A percentile compares a stretch with the other conserved stretches of the same genome.
Evolutionary conservation across 2,888 invertebrate genomes (phyloP).

Genomic region (Beris chalybata): DNA sequence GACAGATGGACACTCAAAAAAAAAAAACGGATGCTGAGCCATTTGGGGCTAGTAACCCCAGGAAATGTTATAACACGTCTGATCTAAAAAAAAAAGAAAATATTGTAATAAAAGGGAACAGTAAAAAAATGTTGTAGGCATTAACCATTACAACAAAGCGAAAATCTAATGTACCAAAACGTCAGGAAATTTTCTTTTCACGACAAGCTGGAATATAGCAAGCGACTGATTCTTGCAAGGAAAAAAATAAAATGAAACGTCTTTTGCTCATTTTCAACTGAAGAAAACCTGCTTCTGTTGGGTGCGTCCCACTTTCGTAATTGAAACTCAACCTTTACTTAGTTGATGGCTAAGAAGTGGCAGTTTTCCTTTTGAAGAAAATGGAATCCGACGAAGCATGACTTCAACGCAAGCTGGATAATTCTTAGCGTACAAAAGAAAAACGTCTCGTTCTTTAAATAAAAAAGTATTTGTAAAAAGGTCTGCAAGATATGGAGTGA

Average conservation of each 20-base stretch:
- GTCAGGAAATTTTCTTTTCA: slow-evolving; percentile 1
- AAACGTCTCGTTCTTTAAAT: too few relatives aligned
- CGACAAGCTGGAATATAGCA: background rate
- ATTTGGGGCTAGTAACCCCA: background rate
- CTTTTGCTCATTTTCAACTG: background rate
- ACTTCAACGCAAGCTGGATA: slow-evolving; percentile 11
- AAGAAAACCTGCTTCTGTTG: background rate
- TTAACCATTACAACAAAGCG: slow-evolving; percentile 22
- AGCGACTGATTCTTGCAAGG: too few relatives aligned
- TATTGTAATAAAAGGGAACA: slow-evolving; percentile 2
- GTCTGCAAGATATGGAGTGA: too few relatives aligned
- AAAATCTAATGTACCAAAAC: slow-evolving; percentile 23
- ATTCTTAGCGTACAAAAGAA: background rate
- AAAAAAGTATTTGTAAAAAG: too few relatives aligned
- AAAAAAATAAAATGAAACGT: background rate
- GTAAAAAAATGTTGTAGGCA: slow-evolving; percentile 15
- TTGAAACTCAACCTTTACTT: slow-evolving; percentile 26
- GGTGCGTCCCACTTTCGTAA: slow-evolving; percentile 25
- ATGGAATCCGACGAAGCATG: slow-evolving; percentile 17
- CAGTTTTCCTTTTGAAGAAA: slow-evolving; percentile 10
- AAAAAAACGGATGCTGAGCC: background rate
- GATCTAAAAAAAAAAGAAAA: background rate
- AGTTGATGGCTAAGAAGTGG: slow-evolving; percentile 15
- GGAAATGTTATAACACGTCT: slow-evolving; percentile 9
- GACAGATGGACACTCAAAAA: background rate